phyloP scores from a whole-genome alignment of 2,797 vertebrate genomes.

The Potorous gilbertii region DNA sequence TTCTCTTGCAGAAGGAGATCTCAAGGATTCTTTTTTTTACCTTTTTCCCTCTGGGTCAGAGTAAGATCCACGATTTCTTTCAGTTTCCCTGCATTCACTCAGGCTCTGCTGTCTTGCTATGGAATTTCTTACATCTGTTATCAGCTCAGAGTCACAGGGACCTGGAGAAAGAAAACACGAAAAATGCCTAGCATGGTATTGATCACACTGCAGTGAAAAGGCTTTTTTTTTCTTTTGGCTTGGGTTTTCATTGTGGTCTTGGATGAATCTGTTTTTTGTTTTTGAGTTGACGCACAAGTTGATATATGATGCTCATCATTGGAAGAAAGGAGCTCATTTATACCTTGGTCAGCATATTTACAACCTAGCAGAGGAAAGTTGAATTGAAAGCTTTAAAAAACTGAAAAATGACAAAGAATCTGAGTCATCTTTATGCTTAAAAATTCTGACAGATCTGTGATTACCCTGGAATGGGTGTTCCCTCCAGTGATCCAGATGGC shows the following conservation, averaged over 20 bases:
- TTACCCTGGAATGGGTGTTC: neutral
- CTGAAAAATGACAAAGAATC: neutral
- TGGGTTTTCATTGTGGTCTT: neutral
- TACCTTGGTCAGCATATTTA: neutral
- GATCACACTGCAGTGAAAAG: neutral
- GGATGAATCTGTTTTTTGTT: neutral
- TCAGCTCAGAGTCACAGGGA: neutral
- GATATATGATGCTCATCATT: neutral
- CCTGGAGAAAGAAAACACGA: neutral
- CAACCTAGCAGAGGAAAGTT: neutral
- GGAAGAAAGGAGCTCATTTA: neutral
- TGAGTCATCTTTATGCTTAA: neutral
- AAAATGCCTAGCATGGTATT: neutral
- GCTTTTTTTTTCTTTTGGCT: neutral
- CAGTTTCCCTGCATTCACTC: neutral
- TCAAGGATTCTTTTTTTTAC: neutral
- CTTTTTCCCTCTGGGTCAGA: neutral
- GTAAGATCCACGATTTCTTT: neutral
- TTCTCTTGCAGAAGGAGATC: neutral
- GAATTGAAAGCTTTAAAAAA: neutral
- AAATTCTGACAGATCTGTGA: neutral
- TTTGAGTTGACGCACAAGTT: neutral
- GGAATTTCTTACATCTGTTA: neutral
- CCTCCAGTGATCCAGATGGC: neutral
- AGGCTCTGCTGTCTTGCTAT: neutral